Percentiles rank a stretch among this genome's conserved stretches.
phyloP scores from a whole-genome alignment of 2,888 invertebrate genomes.

The Chymomyza procnemis region DNA sequence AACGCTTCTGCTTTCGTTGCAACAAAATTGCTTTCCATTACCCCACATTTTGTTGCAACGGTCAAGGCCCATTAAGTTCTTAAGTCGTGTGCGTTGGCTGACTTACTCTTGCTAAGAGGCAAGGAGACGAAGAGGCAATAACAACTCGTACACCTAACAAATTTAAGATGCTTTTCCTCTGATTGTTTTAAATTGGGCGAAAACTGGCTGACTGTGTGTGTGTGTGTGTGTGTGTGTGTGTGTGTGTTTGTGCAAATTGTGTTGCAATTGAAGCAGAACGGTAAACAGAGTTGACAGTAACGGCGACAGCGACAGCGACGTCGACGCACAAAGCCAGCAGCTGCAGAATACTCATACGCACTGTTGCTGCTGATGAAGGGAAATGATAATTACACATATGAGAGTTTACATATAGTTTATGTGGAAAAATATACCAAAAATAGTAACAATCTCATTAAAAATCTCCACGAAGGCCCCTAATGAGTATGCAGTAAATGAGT shows the following conservation, averaged over 20 bases:
- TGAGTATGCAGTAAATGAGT: slow-evolving; percentile 34
- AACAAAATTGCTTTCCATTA: background rate
- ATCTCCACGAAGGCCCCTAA: slow-evolving; percentile 50
- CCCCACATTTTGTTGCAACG: background rate
- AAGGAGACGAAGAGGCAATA: background rate
- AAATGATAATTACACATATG: slow-evolving; percentile 68
- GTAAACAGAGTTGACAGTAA: slow-evolving; percentile 33
- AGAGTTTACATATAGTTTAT: slow-evolving; percentile 41
- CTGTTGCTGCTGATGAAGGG: slow-evolving; percentile 61
- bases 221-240: background rate
- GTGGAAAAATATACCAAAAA: slow-evolving; percentile 75
- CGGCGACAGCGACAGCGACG: slow-evolving; percentile 4
- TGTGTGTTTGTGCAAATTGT: slow-evolving; percentile 34
- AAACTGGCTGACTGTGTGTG: slow-evolving; percentile 24
- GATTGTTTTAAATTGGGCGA: slow-evolving; percentile 62
- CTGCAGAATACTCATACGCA: slow-evolving; percentile 54
- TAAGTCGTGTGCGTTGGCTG: slow-evolving; percentile 12
- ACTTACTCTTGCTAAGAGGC: background rate
- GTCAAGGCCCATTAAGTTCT: slow-evolving; percentile 50
- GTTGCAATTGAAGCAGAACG: slow-evolving; percentile 53
- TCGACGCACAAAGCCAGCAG: background rate
- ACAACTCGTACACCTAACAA: background rate
- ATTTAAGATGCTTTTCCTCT: slow-evolving; percentile 36
- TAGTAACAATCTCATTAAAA: slow-evolving; percentile 75
- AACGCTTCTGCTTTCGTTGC: background rate